These are phyloP conservation scores for Drosophila athabasca DNA, from an alignment of 1,140 invertebrate genomes.

Conservation along the genomic window DNA sequence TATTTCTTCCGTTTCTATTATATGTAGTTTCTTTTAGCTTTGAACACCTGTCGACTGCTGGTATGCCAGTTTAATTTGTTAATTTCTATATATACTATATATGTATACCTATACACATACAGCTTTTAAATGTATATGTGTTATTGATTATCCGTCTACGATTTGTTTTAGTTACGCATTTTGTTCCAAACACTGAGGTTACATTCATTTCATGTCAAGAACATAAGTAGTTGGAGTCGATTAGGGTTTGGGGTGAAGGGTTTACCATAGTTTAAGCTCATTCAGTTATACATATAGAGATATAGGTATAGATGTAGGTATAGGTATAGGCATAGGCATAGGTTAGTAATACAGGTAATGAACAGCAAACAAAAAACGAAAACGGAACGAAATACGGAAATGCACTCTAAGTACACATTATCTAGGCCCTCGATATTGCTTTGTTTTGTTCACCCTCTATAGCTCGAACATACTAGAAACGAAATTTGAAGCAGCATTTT, in stretches of 20 bases:
- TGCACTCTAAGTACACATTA: constrained; percentile 69
- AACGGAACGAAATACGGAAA: constrained; percentile 45
- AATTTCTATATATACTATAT: constrained; percentile 42
- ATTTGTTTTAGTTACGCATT: constrained; percentile 73
- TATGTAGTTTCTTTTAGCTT: constrained; percentile 59
- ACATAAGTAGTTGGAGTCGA: constrained; percentile 61
- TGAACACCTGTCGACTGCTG: constrained; percentile 80
- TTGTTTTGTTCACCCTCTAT: constrained; percentile 49
- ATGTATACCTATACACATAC: constrained; percentile 28
- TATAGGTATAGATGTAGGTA: constrained; percentile 38
- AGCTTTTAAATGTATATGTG: constrained; percentile 40
- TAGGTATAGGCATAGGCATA: background rate
- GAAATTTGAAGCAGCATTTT: constrained; percentile 27
- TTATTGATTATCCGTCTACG: constrained; percentile 67
- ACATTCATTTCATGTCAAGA: constrained; percentile 42
- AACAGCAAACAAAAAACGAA: constrained; percentile 23
- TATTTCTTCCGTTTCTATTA: constrained; percentile 59
- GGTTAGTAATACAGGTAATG: constrained; percentile 33
- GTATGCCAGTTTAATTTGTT: constrained; percentile 77
- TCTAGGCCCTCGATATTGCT: constrained; percentile 69
- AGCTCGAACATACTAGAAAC: constrained; percentile 9
- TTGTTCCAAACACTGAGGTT: constrained; percentile 70
- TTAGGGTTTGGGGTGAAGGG: constrained; percentile 36
- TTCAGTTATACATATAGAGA: constrained; percentile 68
- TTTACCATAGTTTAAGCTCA: constrained; percentile 74